These are phyloP conservation scores for Kuschelorhynchus macadamiae DNA, from an alignment of 2,888 invertebrate species.

Conservation along the genomic window DNA sequence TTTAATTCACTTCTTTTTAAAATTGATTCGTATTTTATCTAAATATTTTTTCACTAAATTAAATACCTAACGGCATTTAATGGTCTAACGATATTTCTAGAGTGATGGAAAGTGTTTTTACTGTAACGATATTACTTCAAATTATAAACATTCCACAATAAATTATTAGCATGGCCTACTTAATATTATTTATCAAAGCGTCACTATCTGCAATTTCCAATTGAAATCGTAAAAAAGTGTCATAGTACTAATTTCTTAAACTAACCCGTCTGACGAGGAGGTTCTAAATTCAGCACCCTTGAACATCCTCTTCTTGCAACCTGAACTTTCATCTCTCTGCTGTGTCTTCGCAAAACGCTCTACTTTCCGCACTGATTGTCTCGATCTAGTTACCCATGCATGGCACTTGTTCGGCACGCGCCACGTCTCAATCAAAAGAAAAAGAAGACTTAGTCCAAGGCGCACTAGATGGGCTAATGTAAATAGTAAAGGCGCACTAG, in stretches of 20 bases:
- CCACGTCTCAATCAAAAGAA: slow-evolving; percentile 32
- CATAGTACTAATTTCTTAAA: slow-evolving; percentile 2
- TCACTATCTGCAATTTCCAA: no score
- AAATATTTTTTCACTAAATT: no score
- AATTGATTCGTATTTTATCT: no score
- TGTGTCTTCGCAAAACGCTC: slow-evolving; percentile 27
- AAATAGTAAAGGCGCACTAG: slow-evolving; percentile 26
- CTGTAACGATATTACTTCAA: no score
- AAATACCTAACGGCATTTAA: no score
- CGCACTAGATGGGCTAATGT: slow-evolving; percentile 25
- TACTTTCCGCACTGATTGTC: slow-evolving; percentile 43
- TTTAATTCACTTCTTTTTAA: no score
- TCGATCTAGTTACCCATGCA: slow-evolving; percentile 40
- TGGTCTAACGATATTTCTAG: no score
- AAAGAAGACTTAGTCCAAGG: slow-evolving; percentile 26
- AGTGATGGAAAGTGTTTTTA: no score
- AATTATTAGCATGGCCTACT: no score
- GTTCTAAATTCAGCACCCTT: slow-evolving; percentile 35
- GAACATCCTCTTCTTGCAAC: slow-evolving; percentile 29
- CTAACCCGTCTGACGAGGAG: slow-evolving; percentile 43
- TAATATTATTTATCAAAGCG: no score
- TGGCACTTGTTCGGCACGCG: slow-evolving; percentile 39
- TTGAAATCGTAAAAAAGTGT: no score
- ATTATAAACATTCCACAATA: no score
- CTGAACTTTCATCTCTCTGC: slow-evolving; percentile 37